phyloP scores from a whole-genome alignment of 2,888 invertebrate genomes.

The Torymus texanus region DNA sequence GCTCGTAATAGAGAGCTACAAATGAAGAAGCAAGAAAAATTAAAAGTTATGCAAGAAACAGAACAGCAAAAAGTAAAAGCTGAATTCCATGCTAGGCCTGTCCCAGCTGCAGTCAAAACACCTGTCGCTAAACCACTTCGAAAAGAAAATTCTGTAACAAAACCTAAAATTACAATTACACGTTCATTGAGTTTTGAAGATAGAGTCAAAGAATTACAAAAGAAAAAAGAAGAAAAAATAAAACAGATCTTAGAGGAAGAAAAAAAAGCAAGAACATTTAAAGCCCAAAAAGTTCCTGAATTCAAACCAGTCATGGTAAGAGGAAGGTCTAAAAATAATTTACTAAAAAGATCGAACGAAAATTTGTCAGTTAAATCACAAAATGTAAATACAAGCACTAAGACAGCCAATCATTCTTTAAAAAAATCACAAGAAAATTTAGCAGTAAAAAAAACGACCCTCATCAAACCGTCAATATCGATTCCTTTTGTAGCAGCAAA shows the following conservation, averaged over 20 bases:
- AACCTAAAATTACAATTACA: slow-evolving; percentile 56
- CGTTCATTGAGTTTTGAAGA: slow-evolving; percentile 79
- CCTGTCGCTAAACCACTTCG: slow-evolving; percentile 46
- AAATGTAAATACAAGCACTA: slow-evolving; percentile 4
- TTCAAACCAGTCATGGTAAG: slow-evolving; percentile 75
- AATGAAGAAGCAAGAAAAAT: slow-evolving; percentile 74
- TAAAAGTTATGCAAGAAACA: slow-evolving; percentile 65
- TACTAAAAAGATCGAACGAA: slow-evolving; percentile 56
- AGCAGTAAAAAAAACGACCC: slow-evolving; percentile 20
- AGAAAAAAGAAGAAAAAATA: slow-evolving; percentile 80
- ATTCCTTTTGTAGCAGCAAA: slow-evolving; percentile 46
- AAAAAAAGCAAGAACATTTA: slow-evolving; percentile 81
- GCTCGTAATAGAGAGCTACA: slow-evolving; percentile 73
- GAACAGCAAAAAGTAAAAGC: slow-evolving; percentile 62
- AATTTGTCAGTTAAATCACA: slow-evolving; percentile 46
- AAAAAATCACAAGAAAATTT: slow-evolving; percentile 57
- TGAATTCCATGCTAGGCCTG: slow-evolving; percentile 80
- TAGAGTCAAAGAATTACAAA: slow-evolving; percentile 78
- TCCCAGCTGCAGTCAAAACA: slow-evolving; percentile 74
- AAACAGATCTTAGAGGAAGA: slow-evolving; percentile 79
- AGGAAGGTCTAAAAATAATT: slow-evolving; percentile 65
- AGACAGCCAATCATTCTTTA: slow-evolving; percentile 56
- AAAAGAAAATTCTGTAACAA: slow-evolving; percentile 21
- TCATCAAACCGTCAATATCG: slow-evolving; percentile 43
- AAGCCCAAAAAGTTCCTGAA: slow-evolving; percentile 82